A percentile compares a stretch with the other conserved stretches of the same genome.
Evolutionary conservation across 2,888 invertebrate genomes (phyloP).

Genomic region (Sarcophaga rosellei): DNA sequence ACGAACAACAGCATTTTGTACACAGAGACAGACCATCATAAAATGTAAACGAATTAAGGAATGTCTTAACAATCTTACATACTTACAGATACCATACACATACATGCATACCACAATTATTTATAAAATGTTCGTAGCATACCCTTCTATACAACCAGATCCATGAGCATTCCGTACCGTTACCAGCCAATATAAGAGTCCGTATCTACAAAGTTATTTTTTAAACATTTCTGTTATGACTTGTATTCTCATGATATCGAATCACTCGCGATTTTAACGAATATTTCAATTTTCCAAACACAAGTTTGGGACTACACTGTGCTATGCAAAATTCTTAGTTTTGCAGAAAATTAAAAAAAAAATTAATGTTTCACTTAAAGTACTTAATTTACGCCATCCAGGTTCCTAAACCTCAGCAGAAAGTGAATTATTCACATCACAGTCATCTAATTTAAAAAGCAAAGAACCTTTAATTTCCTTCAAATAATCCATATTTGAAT

Average conservation of each 20-base stretch:
- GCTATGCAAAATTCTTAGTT: too few relatives aligned
- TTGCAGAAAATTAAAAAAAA: too few relatives aligned
- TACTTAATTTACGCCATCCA: too few relatives aligned
- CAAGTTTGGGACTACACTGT: too few relatives aligned
- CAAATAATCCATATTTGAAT: too few relatives aligned
- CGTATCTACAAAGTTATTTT: conserved; percentile 9
- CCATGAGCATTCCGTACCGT: neutral
- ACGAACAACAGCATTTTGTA: conserved; percentile 26
- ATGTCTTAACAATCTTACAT: conserved; percentile 60
- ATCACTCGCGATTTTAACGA: too few relatives aligned
- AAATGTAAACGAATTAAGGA: conserved; percentile 62
- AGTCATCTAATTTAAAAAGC: too few relatives aligned
- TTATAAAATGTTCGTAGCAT: conserved; percentile 13
- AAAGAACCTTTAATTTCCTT: too few relatives aligned
- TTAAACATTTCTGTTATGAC: conserved; percentile 7
- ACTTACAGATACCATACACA: conserved; percentile 6
- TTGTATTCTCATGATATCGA: neutral
- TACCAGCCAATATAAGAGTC: neutral
- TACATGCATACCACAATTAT: conserved; percentile 8
- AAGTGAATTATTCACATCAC: too few relatives aligned
- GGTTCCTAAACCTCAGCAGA: too few relatives aligned
- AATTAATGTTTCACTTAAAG: too few relatives aligned
- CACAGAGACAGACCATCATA: conserved; percentile 57
- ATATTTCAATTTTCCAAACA: too few relatives aligned
- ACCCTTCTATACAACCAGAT: neutral